Evolutionary conservation across 2,113 vertebrate species (phyloP), one percentile per base, ranked within the genome.

Genomic region (Quiscalus mexicanus): DNA sequence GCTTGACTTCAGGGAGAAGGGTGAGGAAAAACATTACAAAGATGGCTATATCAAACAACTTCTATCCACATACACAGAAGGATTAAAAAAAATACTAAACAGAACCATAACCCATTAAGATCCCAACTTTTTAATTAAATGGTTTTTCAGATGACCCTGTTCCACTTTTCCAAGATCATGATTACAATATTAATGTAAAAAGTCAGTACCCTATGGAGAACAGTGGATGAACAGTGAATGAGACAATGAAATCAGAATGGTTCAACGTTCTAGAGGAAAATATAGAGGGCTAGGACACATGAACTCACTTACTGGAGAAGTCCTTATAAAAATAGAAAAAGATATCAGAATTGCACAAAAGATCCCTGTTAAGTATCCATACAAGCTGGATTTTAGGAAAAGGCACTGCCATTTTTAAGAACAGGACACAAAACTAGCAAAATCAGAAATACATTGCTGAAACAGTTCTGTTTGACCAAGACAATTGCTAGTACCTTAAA

Each of bases 61-160:
- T 78, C 50, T 30, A 84, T 25, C 7, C 8, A 50, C 11, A 41
- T 1, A 59, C 5, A n/a, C 0, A 71, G 3, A 60, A 3, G 18
- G 13, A 58, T 25, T 27, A 21, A 70, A 87, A 41, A n/a, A 33
- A 15, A 30, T 5, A 50, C 6, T 25, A 33, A 31, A 42, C 50
- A 60, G 49, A n/a, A 3, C 3, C 15, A 22, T 31, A 59, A 4
- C 5, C 35, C 11, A 75, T 68, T 42, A 63, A 63, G 47, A 3
- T 31, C 9, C 1, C 5, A 71, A 19, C 6, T 44, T 74, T 60
- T 68, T 8, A 67, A 67, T 49, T 2, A 86, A 83, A 33, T 41
- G 5, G 5, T 52, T 39, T 69, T 65, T 82, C 42, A 55, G n/a
- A 53, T 13, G 8, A 60, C 6, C 5, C 15, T 12, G 6, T 52